Evolutionary conservation across 1,140 invertebrate genomes (phyloP), one percentile per base, ranked within the genome.

Genomic region (Schlechtendalia chinensis): DNA sequence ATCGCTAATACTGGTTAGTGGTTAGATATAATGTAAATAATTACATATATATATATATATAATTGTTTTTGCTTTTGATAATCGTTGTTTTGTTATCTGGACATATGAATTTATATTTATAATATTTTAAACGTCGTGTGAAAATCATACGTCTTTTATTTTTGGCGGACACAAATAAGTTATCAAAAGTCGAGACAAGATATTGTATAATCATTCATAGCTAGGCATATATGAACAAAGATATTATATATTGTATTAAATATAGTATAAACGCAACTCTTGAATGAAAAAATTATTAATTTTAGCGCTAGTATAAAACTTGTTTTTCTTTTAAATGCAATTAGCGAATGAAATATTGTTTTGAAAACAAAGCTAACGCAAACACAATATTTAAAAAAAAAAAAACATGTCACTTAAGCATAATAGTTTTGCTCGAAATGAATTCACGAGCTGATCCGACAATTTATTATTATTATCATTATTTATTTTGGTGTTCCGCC

Each of bases 281-380:
- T 24, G 27, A 5, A 16, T 63, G 16, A 63, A 24, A 63, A 63
- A 39, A 29, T 63, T 8, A 27, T 63, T 16, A 32, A 17, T 63
- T 29, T 63, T 63, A 27, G 16, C 16, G 24, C 27, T 6, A 6
- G 59, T 39, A 39, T 16, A 63, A 59, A 63, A 63, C 59, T 63
- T 16, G 27, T 59, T 63, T 63, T 63, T 27, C 58, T 39, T 39
- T 39, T 4, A 32, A 63, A 63, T 5, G 27, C 24, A 63, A 63
- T 63, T 63, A 63, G 59, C 17, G 59, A 63, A 29, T 63, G 27
- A 63, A 63, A 63, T 63, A 32, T 63, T 29, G 27, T 63, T 63
- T 63, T 19, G 8, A 63, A 63, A 63, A 63, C 16, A 19, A 24
- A 63, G 59, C 27, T 16, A 63, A 63, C 8, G 32, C 32, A 39